These are phyloP conservation scores for Sycophaga agraensis DNA, from an alignment of 1,140 invertebrate species.

Conservation along the genomic window DNA sequence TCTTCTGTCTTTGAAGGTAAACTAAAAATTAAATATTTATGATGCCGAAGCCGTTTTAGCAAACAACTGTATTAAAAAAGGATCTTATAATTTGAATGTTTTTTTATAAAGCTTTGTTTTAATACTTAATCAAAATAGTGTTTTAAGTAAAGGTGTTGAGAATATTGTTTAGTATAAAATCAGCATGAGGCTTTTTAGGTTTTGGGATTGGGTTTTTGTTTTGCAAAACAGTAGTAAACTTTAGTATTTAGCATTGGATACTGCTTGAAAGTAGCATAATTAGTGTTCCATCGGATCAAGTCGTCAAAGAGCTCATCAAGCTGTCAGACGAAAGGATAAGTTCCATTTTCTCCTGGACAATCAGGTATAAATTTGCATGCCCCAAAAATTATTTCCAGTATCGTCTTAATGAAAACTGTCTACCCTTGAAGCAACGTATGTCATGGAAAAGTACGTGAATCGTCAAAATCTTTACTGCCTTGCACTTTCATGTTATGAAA, in stretches of 20 bases:
- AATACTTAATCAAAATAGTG: neutral
- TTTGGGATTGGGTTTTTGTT: neutral
- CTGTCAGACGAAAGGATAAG: slow-evolving; percentile 43
- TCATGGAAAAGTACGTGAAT: slow-evolving; percentile 30
- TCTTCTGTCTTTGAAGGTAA: slow-evolving; percentile 78
- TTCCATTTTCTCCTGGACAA: slow-evolving; percentile 43
- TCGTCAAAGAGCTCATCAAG: slow-evolving; percentile 37
- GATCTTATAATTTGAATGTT: no score
- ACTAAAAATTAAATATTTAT: neutral
- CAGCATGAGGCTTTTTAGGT: no score
- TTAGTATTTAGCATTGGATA: slow-evolving; percentile 31
- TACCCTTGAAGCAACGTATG: slow-evolving; percentile 29
- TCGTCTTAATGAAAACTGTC: slow-evolving; percentile 15
- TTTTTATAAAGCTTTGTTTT: no score
- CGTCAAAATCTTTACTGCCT: slow-evolving; percentile 24
- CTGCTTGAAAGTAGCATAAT: slow-evolving; percentile 37
- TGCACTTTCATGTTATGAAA: slow-evolving; percentile 17
- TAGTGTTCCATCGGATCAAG: slow-evolving; percentile 43
- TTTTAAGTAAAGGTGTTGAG: neutral
- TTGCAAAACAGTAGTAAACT: slow-evolving; percentile 9
- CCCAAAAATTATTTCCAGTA: slow-evolving; percentile 23
- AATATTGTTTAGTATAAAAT: no score
- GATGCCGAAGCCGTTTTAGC: neutral
- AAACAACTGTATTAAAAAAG: neutral
- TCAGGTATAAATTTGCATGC: slow-evolving; percentile 39